These are phyloP conservation scores for Mesembrinibis cayennensis DNA, from an alignment of 2,113 vertebrate genomes.

Conservation along the genomic window DNA sequence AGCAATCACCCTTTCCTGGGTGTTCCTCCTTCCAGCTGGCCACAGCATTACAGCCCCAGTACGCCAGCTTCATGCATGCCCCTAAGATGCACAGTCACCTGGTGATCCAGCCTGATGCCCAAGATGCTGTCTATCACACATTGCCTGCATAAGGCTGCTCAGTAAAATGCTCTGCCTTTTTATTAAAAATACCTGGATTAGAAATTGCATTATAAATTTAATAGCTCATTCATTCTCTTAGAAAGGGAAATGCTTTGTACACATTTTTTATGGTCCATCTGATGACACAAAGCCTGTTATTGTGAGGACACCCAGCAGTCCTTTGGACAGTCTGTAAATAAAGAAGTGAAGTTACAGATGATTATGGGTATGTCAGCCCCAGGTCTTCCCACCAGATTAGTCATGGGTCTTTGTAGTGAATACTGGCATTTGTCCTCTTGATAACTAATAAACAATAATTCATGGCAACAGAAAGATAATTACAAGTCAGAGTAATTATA, in stretches of 20 bases:
- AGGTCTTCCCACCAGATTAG: not conserved
- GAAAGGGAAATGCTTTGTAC: not conserved
- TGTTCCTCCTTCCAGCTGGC: not conserved
- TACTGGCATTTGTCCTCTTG: not conserved
- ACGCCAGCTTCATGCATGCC: not conserved
- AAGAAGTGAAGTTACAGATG: not conserved
- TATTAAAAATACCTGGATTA: not conserved
- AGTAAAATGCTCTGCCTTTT: not conserved
- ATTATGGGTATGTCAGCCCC: not conserved
- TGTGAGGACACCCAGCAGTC: not conserved
- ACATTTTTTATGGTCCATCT: not conserved
- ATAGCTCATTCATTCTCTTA: not conserved
- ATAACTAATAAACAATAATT: not conserved
- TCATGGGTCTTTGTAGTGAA: not conserved
- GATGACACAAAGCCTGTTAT: not conserved
- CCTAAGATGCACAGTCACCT: not conserved
- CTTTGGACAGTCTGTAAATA: not conserved
- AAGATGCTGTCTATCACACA: not conserved
- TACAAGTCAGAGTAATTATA: not conserved
- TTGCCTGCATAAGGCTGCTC: not conserved
- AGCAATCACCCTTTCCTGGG: not conserved
- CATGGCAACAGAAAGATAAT: not conserved
- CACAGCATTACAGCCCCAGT: not conserved
- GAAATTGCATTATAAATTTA: not conserved
- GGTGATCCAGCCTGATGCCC: not conserved